phyloP scores from a whole-genome alignment of 2,888 invertebrate species.

The Tipula vernalis region DNA sequence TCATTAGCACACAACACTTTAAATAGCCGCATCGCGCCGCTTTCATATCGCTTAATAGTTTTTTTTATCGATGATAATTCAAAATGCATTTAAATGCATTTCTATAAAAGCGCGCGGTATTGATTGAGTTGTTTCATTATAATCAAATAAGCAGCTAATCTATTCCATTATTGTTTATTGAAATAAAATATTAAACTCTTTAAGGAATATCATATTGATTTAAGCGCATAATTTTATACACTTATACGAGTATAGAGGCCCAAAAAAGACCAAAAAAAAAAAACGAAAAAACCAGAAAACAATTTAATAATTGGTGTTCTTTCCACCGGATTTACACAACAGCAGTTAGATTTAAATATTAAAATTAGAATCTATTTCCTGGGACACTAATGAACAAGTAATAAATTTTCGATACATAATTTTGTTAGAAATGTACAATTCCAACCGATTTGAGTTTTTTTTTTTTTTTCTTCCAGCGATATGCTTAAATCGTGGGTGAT shows the following conservation, averaged over 20 bases:
- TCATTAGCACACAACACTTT: background rate
- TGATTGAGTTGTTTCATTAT: background rate
- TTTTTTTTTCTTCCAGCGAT: background rate
- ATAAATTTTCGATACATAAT: background rate
- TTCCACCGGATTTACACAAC: background rate
- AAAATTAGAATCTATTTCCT: background rate
- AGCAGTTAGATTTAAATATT: background rate
- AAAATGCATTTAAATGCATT: background rate
- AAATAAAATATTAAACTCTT: background rate
- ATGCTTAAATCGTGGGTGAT: background rate
- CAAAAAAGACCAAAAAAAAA: background rate
- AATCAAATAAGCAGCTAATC: background rate
- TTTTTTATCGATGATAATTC: background rate
- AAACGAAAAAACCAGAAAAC: background rate
- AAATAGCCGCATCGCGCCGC: background rate
- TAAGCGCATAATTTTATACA: background rate
- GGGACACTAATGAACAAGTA: background rate
- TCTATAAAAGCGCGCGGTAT: background rate
- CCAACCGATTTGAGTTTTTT: background rate
- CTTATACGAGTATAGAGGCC: background rate
- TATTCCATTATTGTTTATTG: background rate
- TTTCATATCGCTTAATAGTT: background rate
- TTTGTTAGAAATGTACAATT: background rate
- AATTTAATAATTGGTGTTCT: background rate
- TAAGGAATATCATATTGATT: background rate